phyloP scores from a whole-genome alignment of 1,140 invertebrate species.

The Pteromalus puparum region DNA sequence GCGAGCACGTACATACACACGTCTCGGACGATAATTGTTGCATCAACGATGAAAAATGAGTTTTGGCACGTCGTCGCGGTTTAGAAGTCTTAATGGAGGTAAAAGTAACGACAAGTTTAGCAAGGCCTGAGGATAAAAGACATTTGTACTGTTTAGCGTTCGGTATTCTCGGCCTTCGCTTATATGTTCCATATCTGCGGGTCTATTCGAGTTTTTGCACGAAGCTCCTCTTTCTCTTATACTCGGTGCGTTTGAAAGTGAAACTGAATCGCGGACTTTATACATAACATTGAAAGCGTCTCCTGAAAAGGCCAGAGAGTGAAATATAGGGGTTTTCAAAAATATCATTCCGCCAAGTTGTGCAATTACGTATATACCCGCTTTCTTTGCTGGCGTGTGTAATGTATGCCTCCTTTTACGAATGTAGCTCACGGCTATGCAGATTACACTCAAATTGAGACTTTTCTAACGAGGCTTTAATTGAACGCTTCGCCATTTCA shows the following conservation, averaged over 20 bases:
- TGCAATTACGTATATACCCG: not conserved
- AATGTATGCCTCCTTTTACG: conserved; percentile 2
- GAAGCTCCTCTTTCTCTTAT: no score
- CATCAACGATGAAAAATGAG: not conserved
- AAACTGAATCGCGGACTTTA: not conserved
- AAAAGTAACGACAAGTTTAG: no score
- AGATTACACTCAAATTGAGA: conserved; percentile 13
- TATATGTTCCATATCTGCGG: no score
- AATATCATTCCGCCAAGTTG: not conserved
- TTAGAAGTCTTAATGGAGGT: no score
- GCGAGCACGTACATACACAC: no score
- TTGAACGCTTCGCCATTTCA: not conserved
- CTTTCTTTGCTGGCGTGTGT: not conserved
- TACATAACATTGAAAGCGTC: not conserved
- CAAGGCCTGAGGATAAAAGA: not conserved
- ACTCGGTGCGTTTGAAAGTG: not conserved
- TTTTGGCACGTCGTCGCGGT: not conserved
- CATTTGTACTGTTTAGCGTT: not conserved
- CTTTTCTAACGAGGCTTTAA: conserved; percentile 20
- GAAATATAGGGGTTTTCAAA: not conserved
- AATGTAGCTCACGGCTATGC: not conserved
- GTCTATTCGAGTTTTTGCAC: no score
- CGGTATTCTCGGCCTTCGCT: not conserved
- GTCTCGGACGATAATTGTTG: not conserved
- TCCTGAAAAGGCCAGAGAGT: not conserved